Evolutionary conservation across 1,140 invertebrate species (phyloP).

Genomic region (Xylocopa sonorina): DNA sequence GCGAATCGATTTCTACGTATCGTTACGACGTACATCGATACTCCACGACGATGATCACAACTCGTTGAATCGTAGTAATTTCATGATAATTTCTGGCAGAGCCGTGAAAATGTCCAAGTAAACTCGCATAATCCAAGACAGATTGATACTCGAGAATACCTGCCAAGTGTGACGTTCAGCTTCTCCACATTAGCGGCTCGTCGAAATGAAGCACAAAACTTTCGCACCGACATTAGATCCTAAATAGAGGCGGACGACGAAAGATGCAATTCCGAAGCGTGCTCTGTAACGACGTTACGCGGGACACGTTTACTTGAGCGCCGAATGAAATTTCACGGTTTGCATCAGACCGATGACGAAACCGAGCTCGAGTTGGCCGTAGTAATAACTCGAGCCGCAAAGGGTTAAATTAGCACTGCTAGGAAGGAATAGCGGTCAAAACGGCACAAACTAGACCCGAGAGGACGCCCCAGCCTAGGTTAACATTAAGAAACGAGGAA

Average conservation of each 20-base stretch:
- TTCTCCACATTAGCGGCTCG: too few relatives aligned
- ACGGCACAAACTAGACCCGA: slow-evolving; percentile 31
- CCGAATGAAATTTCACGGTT: slow-evolving; percentile 22
- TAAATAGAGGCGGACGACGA: slow-evolving; percentile 9
- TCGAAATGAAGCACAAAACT: not conserved
- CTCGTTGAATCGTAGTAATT: too few relatives aligned
- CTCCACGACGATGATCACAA: too few relatives aligned
- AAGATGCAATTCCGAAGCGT: not conserved
- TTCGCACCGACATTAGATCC: not conserved
- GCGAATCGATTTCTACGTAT: too few relatives aligned
- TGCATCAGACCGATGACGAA: not conserved
- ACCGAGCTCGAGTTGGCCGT: not conserved
- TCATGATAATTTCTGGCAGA: too few relatives aligned
- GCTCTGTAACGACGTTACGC: not conserved
- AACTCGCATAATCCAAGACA: too few relatives aligned
- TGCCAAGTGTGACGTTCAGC: not conserved
- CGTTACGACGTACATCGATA: too few relatives aligned
- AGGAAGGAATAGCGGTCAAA: not conserved
- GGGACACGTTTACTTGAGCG: not conserved
- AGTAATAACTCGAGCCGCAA: not conserved
- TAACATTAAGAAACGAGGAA: too few relatives aligned
- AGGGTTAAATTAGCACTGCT: slow-evolving; percentile 24
- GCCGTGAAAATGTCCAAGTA: too few relatives aligned
- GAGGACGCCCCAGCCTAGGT: too few relatives aligned
- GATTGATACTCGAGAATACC: too few relatives aligned